Evolutionary conservation across 2,113 vertebrate species (phyloP).

Genomic region (Parotia lawesii): DNA sequence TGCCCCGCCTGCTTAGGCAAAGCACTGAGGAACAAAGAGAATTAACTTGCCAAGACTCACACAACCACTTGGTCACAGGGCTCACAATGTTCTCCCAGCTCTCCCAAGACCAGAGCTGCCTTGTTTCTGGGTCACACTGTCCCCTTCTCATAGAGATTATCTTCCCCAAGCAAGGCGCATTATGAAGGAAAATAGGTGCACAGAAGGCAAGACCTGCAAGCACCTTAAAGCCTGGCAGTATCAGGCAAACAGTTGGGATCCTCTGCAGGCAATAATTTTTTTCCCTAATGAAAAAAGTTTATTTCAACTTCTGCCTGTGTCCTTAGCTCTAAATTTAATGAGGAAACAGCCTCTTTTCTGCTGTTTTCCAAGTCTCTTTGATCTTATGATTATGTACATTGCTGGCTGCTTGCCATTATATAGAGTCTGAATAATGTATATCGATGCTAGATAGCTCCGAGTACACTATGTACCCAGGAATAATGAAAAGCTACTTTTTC

Average conservation of each 20-base stretch:
- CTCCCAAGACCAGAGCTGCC: background rate
- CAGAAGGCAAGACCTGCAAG: background rate
- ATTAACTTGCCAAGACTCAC: background rate
- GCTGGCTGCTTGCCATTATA: background rate
- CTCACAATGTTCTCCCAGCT: background rate
- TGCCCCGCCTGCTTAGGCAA: background rate
- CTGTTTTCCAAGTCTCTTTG: conserved; percentile 22
- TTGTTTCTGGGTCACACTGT: conserved; percentile 28
- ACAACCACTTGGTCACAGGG: background rate
- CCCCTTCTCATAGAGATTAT: background rate
- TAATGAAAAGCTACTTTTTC: background rate
- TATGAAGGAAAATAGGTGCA: background rate
- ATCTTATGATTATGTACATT: background rate
- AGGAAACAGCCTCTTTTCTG: background rate
- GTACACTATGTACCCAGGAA: background rate
- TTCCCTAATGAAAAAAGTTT: background rate
- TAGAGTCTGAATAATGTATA: background rate
- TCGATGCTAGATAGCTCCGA: background rate
- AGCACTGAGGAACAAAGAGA: background rate
- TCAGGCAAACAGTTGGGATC: background rate
- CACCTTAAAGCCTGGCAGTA: background rate
- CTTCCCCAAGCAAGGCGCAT: background rate
- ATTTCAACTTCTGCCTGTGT: background rate
- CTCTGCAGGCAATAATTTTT: background rate
- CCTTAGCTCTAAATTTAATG: conserved; percentile 1